phyloP scores from a whole-genome alignment of 2,797 vertebrate genomes.

The Phoxinus dragarum region DNA sequence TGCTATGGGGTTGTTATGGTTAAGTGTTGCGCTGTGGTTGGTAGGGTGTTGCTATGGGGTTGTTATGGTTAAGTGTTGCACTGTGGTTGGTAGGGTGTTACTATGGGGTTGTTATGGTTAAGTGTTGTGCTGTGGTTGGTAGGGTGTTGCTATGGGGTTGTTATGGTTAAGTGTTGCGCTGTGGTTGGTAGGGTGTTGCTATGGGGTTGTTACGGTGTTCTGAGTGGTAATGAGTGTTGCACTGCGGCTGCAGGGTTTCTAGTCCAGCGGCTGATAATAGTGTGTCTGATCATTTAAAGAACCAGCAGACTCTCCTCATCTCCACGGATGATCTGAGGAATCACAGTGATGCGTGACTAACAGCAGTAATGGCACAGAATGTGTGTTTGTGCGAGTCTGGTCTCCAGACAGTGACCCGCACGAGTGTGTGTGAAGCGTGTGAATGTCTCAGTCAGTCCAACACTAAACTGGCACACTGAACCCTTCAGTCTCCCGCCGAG shows the following conservation, averaged over 20 bases:
- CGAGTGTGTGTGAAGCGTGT: background rate
- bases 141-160: background rate
- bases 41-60: too few species aligned
- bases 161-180: background rate
- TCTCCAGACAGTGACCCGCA: background rate
- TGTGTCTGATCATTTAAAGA: background rate
- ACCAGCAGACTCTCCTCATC: conserved; percentile 11
- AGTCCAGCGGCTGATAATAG: background rate
- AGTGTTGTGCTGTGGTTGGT: too few species aligned
- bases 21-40: too few species aligned
- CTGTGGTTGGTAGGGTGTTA: too few species aligned
- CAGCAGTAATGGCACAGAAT: background rate
- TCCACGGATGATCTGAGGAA: background rate
- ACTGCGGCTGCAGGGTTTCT: background rate
- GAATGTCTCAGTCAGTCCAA: conserved; percentile 23
- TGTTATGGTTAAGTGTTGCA: background rate
- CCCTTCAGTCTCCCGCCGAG: background rate
- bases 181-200: too few species aligned
- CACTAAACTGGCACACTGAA: background rate
- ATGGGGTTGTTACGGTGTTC: background rate
- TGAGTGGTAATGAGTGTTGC: background rate
- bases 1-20: too few species aligned
- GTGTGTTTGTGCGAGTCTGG: conserved; percentile 22
- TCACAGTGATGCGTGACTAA: background rate
- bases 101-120: too few species aligned